A percentile compares a stretch with the other conserved stretches of the same genome.
Conservation (phyloP, 2,113 vertebrate genomes). For the Aegotheles bennettii region DNA sequence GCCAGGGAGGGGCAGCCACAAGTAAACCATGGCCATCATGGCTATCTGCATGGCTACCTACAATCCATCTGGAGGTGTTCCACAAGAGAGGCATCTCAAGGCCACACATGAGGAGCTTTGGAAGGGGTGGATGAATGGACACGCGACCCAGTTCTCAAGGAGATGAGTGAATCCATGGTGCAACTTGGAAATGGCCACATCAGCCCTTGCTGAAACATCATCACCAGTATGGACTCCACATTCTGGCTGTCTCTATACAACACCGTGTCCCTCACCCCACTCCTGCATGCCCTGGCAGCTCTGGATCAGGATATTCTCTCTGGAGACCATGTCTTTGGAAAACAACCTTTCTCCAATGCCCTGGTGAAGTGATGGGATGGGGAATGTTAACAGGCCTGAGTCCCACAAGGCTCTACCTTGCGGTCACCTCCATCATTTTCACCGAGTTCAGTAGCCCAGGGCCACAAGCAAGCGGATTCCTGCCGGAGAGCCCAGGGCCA, state of each 20-base stretch:
- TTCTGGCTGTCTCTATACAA: not conserved
- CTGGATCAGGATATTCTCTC: not conserved
- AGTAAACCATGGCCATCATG: too few relatives aligned
- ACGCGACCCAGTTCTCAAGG: not conserved
- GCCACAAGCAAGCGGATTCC: not conserved
- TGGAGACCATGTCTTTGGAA: not conserved
- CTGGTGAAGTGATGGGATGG: accelerated
- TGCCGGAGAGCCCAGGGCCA: not conserved
- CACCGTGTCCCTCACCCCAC: accelerated
- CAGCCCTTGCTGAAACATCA: not conserved
- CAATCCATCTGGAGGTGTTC: not conserved
- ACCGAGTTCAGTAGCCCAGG: not conserved
- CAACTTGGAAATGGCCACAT: not conserved
- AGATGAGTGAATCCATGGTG: not conserved
- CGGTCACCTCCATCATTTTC: not conserved
- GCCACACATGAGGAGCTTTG: not conserved
- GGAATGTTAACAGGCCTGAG: not conserved
- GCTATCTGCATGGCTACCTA: not conserved
- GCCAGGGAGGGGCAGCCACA: too few relatives aligned
- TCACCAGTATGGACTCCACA: accelerated
- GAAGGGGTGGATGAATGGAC: not conserved
- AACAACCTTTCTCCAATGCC: not conserved
- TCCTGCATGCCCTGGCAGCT: not conserved
- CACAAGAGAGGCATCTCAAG: not conserved
- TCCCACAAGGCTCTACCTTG: not conserved